phyloP scores from a whole-genome alignment of 2,113 vertebrate species.

The Grus americana region DNA sequence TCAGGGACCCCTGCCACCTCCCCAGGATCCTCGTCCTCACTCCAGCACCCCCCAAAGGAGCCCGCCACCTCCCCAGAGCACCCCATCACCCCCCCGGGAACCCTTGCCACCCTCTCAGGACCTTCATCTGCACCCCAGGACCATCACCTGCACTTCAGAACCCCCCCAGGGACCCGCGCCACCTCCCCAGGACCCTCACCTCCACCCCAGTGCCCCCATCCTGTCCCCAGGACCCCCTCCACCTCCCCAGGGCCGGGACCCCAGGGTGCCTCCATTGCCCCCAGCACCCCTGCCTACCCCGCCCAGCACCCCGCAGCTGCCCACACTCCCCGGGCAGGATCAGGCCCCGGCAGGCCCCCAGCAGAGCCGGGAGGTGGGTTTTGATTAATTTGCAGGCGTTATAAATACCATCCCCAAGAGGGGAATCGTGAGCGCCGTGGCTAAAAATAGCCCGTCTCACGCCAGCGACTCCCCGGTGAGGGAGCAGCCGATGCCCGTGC shows the following conservation, averaged over 20 bases:
- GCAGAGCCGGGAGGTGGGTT: not conserved
- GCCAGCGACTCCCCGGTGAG: not conserved
- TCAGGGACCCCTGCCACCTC: no score
- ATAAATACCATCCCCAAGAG: slow-evolving; percentile 43
- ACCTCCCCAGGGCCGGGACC: not conserved
- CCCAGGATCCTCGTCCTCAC: not conserved
- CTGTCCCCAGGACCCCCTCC: no score
- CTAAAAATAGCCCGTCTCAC: slow-evolving; percentile 52
- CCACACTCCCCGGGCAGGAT: not conserved
- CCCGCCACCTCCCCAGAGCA: no score
- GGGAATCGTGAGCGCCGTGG: slow-evolving; percentile 13
- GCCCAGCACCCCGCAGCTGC: not conserved
- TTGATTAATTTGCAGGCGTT: slow-evolving; percentile 14
- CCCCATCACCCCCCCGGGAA: not conserved
- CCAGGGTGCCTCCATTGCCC: accelerated
- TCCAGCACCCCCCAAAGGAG: accelerated
- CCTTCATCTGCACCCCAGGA: no score
- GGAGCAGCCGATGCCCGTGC: not conserved
- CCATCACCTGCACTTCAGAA: no score
- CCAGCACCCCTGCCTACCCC: no score
- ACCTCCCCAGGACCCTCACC: no score
- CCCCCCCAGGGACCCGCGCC: not conserved
- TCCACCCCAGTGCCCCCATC: no score
- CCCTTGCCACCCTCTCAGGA: not conserved
- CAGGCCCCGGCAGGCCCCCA: not conserved